Evolutionary conservation across 2,888 invertebrate genomes (phyloP).

Genomic region (Callosobruchus maculatus): DNA sequence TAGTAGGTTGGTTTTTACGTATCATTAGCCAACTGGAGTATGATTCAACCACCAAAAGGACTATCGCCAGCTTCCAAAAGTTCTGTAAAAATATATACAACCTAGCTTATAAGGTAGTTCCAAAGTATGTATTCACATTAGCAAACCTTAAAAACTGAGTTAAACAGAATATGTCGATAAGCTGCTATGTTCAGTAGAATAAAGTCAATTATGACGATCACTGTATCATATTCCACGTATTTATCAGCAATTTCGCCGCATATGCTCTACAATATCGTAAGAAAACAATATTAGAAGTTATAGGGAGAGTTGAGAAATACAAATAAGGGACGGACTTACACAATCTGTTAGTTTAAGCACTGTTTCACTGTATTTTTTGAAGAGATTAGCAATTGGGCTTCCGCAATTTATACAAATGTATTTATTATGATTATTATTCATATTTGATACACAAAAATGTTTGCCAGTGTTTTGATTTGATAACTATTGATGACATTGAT

Average conservation of each 20-base stretch:
- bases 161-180: slow-evolving; percentile 81
- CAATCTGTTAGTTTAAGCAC: slow-evolving; percentile 72
- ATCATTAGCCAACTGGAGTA: slow-evolving; percentile 64
- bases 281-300: slow-evolving; percentile 4
- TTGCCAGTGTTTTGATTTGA: too few species aligned
- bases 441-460: neutral
- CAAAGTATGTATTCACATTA: neutral
- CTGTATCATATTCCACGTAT: slow-evolving; percentile 88
- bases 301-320: slow-evolving; percentile 8
- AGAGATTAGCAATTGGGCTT: slow-evolving; percentile 58
- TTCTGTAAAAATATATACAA: slow-evolving; percentile 30
- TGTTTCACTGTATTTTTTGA: slow-evolving; percentile 65
- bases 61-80: slow-evolving; percentile 68
- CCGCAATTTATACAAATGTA: slow-evolving; percentile 69
- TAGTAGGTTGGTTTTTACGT: slow-evolving; percentile 14
- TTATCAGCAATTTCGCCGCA: slow-evolving; percentile 80
- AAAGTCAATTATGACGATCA: slow-evolving; percentile 81
- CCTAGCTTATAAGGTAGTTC: neutral
- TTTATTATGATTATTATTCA: slow-evolving; percentile 8
- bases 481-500: too few species aligned
- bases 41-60: slow-evolving; percentile 76
- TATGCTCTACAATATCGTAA: slow-evolving; percentile 63
- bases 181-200: slow-evolving; percentile 77
- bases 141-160: slow-evolving; percentile 71
- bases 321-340: slow-evolving; percentile 53